Evolutionary conservation across 2,888 invertebrate genomes (phyloP).

Genomic region (Anticlea derivata): DNA sequence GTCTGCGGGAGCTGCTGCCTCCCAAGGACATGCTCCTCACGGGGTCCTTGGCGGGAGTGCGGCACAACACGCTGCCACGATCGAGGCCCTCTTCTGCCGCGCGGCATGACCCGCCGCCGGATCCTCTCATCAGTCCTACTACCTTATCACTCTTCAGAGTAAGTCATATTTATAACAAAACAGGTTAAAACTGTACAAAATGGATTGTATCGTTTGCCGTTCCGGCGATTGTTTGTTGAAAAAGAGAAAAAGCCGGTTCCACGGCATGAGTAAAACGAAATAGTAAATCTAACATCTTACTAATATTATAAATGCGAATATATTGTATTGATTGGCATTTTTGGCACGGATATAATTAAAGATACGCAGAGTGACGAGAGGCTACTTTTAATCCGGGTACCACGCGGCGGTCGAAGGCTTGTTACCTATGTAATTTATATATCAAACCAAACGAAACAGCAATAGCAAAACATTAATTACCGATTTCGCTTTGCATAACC

Average conservation of each 20-base stretch:
- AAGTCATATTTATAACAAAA: conserved; percentile 51
- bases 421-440: too few species aligned
- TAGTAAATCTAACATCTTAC: too few species aligned
- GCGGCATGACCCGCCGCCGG: conserved; percentile 54
- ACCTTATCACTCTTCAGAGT: conserved; percentile 74
- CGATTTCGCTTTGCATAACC: too few species aligned
- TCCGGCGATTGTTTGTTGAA: background rate
- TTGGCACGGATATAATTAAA: too few species aligned
- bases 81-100: conserved; percentile 62
- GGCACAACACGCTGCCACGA: conserved; percentile 76
- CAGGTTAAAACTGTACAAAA: background rate
- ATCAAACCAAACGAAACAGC: too few species aligned
- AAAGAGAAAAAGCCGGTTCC: background rate
- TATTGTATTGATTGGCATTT: too few species aligned
- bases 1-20: conserved; percentile 71
- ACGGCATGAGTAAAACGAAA: too few species aligned
- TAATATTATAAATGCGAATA: too few species aligned
- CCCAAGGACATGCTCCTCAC: conserved; percentile 73
- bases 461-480: too few species aligned
- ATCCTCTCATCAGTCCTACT: conserved; percentile 60
- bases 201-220: background rate
- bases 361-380: too few species aligned
- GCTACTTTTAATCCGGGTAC: too few species aligned
- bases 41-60: conserved; percentile 68
- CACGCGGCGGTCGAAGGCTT: too few species aligned